These are phyloP conservation scores for Hirundo rustica DNA, from an alignment of 2,797 vertebrate genomes.

Conservation along the genomic window DNA sequence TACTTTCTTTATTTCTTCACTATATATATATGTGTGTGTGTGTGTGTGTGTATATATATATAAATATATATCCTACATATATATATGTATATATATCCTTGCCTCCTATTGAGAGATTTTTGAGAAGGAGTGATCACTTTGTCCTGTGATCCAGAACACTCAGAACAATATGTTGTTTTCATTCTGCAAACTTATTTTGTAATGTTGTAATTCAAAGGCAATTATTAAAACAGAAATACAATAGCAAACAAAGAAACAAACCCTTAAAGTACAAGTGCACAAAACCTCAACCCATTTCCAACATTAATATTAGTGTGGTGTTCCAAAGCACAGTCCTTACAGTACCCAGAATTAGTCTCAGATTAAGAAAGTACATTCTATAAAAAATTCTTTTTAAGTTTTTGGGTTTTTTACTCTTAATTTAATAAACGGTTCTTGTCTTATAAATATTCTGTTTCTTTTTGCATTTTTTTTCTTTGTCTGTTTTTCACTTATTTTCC, in stretches of 20 bases:
- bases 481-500: background rate
- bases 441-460: background rate
- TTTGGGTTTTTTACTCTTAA: background rate
- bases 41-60: too few relatives aligned
- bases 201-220: background rate
- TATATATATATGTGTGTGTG: background rate
- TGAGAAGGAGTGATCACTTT: background rate
- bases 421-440: background rate
- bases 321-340: background rate
- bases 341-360: background rate
- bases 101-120: background rate
- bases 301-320: background rate
- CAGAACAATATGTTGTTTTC: background rate
- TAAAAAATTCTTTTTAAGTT: background rate
- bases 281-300: background rate
- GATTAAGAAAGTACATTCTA: background rate
- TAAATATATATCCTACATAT: too few relatives aligned
- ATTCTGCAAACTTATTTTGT: background rate
- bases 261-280: fast-evolving
- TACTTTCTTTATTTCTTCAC: background rate
- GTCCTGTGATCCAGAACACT: background rate
- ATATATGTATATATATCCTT: background rate
- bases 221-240: background rate
- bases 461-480: background rate
- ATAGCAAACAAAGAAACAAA: background rate